Base-by-base conservation (phyloP, 2,888 invertebrate species). In the Listrodromus nycthemerus region DNA sequence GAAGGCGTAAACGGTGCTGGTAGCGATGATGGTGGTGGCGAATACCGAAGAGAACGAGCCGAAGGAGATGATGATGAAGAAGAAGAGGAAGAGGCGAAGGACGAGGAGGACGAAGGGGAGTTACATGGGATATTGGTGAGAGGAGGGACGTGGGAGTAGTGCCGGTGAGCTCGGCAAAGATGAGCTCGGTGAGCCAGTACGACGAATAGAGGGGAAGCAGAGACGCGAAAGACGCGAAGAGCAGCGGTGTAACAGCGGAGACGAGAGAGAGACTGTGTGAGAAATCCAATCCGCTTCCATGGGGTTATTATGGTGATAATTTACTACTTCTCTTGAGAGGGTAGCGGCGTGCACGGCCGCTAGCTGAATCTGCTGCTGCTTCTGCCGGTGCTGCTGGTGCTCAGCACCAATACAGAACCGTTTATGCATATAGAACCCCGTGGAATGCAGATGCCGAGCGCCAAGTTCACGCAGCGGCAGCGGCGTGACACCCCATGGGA, bases 261-360 rank as follows among this genome's bases (percentile, higher is more conserved):
- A 70, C 75, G 69, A 79, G 79, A 76, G 80, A 84, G 86, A 88
- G 85, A 86, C 88, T 89, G 90, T 91, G 91, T 90, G 91, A 92
- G 91, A 92, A 92, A 91, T 91, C 88, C 91, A 92, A 91, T 92
- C 90, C 91, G 89, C 88, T 90, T 90, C 89, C 89, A 88, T 89
- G 87, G 89, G 90, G 90, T 92, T 92, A 92, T 92, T 92, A 91
- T 88, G 90, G 90, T 89, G 91, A 92, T 91, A 92, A 91, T 91
- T 92, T 91, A 91, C 90, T 88, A 89, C 90, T 90, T 79, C 88
- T 87, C 87, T 84, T 88, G 86, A 85, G 87, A 86, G 87, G 87
- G 85, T 86, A 87, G 77, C 85, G 85, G 83, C 86, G 83, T 79
- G 86, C 85, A 80, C 82, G 83, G 88, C 87, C 13, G 86, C 87